Conservation (phyloP, 2,888 invertebrate genomes). For the Penaeus monodon region DNA sequence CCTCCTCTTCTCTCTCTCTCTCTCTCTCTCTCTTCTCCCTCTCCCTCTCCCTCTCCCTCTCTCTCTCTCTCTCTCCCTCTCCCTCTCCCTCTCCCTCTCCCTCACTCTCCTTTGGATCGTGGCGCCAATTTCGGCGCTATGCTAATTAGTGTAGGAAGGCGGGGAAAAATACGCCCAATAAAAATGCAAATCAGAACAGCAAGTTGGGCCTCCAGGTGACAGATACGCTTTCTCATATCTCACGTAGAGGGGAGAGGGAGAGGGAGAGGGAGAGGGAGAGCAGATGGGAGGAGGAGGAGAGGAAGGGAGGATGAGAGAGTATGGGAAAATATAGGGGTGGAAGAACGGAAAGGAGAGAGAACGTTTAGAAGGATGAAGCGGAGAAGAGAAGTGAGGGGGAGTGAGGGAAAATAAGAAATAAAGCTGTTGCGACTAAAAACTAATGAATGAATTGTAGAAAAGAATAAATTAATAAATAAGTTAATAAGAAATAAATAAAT, state of each 20-base stretch:
- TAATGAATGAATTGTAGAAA: not conserved
- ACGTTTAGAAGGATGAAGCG: not conserved
- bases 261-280: not conserved
- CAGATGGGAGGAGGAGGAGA: not conserved
- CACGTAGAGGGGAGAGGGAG: not conserved
- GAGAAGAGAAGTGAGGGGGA: not conserved
- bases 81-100: not conserved
- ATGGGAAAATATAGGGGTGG: not conserved
- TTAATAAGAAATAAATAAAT: not conserved
- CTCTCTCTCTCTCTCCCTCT: not conserved
- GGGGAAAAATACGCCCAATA: slow-evolving; percentile 54
- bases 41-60: not conserved
- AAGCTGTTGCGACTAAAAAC: too few relatives aligned
- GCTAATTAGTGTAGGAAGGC: slow-evolving; percentile 50
- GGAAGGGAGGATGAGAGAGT: not conserved
- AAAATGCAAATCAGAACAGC: slow-evolving; percentile 57
- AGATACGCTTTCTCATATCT: slow-evolving; percentile 45
- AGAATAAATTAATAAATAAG: not conserved
- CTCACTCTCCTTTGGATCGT: not conserved
- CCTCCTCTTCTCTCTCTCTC: not conserved
- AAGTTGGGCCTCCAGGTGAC: slow-evolving; percentile 50
- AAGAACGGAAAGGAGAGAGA: not conserved
- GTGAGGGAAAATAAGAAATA: not conserved
- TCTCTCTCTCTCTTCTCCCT: not conserved
- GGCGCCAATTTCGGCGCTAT: slow-evolving; percentile 40